These are phyloP conservation scores for Anableps anableps DNA, from an alignment of 2,797 vertebrate genomes.

Conservation along the genomic window DNA sequence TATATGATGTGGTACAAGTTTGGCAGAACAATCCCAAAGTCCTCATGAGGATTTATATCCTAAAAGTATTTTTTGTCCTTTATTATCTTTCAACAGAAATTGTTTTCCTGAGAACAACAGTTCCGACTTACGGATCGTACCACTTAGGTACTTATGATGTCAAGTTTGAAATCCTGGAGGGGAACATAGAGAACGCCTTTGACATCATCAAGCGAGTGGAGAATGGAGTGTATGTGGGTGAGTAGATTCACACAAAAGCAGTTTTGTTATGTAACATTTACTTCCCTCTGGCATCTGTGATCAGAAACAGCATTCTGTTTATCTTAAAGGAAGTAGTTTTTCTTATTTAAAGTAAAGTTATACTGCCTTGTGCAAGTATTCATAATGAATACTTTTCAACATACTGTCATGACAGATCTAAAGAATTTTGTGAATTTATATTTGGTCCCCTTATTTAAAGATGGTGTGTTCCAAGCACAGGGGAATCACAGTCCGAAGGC, in stretches of 20 bases:
- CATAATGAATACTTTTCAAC: background rate
- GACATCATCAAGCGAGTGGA: constrained; percentile 93
- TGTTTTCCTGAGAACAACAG: constrained; percentile 92
- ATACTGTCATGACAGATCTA: background rate
- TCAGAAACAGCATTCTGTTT: constrained; percentile 60
- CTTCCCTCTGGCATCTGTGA: constrained; percentile 31
- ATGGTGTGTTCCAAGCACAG: background rate
- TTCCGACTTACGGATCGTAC: constrained; percentile 82
- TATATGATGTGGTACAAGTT: constrained; percentile 53
- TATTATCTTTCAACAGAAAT: constrained; percentile 86
- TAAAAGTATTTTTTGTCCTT: constrained; percentile 47
- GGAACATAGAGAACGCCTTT: constrained; percentile 91
- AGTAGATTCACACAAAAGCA: constrained; percentile 76
- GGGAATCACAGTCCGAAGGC: background rate
- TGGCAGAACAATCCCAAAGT: constrained; percentile 24
- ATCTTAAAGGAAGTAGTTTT: constrained; percentile 26
- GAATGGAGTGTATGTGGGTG: constrained; percentile 91
- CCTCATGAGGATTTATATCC: constrained; percentile 45
- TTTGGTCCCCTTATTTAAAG: background rate
- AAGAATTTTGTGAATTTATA: background rate
- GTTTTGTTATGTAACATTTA: constrained; percentile 31
- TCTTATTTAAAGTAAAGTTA: constrained; percentile 61
- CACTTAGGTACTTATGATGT: constrained; percentile 84
- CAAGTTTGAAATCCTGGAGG: constrained; percentile 93
- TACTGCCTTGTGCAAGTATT: background rate